Evolutionary conservation across 2,888 invertebrate species (phyloP).

Genomic region (Pheosia tremula): DNA sequence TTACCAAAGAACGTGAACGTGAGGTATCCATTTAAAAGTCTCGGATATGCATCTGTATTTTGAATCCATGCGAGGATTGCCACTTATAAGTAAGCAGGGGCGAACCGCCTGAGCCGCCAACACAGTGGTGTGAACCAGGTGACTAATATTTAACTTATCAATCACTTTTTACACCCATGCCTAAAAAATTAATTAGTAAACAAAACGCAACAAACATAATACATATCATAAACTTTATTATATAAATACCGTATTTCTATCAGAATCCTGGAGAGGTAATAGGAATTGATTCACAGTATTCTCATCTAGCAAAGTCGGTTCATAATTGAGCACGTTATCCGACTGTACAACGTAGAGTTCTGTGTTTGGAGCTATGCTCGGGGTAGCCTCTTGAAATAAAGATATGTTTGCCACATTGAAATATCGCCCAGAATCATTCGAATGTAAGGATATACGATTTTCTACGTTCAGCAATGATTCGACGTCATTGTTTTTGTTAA

Average conservation of each 20-base stretch:
- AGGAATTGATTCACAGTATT: conserved; percentile 77
- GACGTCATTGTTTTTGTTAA: conserved; percentile 25
- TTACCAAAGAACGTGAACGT: no score
- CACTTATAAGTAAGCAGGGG: no score
- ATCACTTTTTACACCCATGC: no score
- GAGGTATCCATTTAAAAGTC: no score
- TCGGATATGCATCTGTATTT: no score
- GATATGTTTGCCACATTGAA: conserved; percentile 57
- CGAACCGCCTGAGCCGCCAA: no score
- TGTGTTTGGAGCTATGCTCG: conserved; percentile 40
- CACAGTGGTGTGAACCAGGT: no score
- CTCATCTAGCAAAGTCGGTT: conserved; percentile 71
- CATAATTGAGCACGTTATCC: conserved; percentile 66
- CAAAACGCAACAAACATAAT: not conserved
- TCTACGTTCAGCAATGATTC: conserved; percentile 46
- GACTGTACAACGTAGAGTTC: conserved; percentile 59
- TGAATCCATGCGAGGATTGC: no score
- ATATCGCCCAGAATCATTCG: conserved; percentile 61
- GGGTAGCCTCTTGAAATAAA: conserved; percentile 36
- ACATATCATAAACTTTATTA: not conserved
- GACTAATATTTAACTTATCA: no score
- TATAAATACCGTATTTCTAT: conserved; percentile 48
- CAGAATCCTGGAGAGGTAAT: conserved; percentile 61
- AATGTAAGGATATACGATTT: conserved; percentile 59
- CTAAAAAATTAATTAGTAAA: not conserved